These are phyloP conservation scores for Dreissena rostriformis DNA, from an alignment of 1,140 invertebrate species.

Conservation along the genomic window DNA sequence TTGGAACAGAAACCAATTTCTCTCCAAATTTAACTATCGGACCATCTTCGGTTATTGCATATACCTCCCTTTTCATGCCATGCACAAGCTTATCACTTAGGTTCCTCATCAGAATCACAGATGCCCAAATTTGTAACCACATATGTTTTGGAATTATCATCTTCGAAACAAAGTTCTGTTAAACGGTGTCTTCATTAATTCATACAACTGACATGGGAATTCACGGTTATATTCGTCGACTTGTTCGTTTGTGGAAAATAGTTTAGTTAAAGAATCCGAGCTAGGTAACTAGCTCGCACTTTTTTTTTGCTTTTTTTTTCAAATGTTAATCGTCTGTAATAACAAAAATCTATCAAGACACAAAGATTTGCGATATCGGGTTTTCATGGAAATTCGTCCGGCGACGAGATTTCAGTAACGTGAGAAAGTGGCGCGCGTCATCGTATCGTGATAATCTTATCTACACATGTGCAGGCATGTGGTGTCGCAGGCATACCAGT, in stretches of 20 bases:
- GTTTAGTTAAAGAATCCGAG: background rate
- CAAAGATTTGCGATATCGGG: no score
- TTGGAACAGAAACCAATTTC: background rate
- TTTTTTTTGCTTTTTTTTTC: no score
- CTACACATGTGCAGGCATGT: no score
- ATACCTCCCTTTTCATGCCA: slow-evolving; percentile 18
- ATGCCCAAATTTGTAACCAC: slow-evolving; percentile 18
- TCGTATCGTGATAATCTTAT: no score
- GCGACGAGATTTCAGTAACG: no score
- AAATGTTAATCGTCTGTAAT: no score
- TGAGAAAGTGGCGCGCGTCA: no score
- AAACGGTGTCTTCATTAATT: slow-evolving; percentile 13
- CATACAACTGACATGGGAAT: slow-evolving; percentile 3
- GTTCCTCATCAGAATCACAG: slow-evolving; percentile 24
- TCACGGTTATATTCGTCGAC: slow-evolving; percentile 21
- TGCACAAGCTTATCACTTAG: slow-evolving; percentile 27
- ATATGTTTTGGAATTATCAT: background rate
- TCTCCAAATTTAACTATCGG: background rate
- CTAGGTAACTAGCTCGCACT: background rate
- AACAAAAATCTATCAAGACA: no score
- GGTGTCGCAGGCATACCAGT: no score
- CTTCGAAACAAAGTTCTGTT: slow-evolving; percentile 9
- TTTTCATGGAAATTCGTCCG: no score
- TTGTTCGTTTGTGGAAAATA: slow-evolving; percentile 31
- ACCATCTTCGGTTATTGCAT: slow-evolving; percentile 11